Percentiles rank a stretch among this genome's conserved stretches.
phyloP scores from a whole-genome alignment of 1,140 invertebrate genomes.

The Carposina sasakii region DNA sequence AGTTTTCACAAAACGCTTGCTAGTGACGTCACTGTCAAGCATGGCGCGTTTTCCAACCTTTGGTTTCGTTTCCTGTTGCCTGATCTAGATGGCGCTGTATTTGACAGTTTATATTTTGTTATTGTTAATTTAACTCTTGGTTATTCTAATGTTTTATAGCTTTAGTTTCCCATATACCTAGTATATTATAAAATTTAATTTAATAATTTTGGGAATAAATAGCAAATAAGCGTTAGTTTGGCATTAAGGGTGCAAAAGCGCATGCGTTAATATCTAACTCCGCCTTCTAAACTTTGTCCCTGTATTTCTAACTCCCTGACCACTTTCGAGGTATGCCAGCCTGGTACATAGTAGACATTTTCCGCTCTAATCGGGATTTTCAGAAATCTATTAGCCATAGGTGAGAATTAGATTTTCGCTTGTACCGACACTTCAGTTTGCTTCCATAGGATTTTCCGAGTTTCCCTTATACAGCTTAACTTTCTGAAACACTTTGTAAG shows the following conservation, averaged over 20 bases:
- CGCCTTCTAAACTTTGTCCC: conserved; percentile 28
- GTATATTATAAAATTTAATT: too few species aligned
- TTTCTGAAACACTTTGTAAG: conserved; percentile 18
- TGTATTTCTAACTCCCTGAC: conserved; percentile 8
- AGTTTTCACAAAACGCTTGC: too few species aligned
- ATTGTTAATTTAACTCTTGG: too few species aligned
- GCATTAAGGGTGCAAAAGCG: conserved; percentile 30
- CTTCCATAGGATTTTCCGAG: conserved; percentile 10
- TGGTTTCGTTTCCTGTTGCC: too few species aligned
- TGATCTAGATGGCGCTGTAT: too few species aligned
- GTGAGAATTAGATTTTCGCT: conserved; percentile 52
- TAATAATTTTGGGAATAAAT: too few species aligned
- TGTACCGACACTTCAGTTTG: conserved; percentile 28
- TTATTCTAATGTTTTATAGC: too few species aligned
- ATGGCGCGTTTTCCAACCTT: too few species aligned
- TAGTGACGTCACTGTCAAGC: too few species aligned
- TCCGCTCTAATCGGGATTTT: conserved; percentile 69
- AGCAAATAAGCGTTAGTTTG: too few species aligned
- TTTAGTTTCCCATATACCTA: too few species aligned
- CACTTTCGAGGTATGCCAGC: conserved; percentile 40
- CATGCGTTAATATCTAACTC: conserved; percentile 38
- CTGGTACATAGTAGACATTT: conserved; percentile 65
- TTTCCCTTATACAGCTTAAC: conserved; percentile 21
- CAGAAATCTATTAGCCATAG: conserved; percentile 50
- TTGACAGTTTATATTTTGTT: too few species aligned